Evolutionary conservation across 2,797 vertebrate species (phyloP).

Genomic region (Euphonia xanthogaster): DNA sequence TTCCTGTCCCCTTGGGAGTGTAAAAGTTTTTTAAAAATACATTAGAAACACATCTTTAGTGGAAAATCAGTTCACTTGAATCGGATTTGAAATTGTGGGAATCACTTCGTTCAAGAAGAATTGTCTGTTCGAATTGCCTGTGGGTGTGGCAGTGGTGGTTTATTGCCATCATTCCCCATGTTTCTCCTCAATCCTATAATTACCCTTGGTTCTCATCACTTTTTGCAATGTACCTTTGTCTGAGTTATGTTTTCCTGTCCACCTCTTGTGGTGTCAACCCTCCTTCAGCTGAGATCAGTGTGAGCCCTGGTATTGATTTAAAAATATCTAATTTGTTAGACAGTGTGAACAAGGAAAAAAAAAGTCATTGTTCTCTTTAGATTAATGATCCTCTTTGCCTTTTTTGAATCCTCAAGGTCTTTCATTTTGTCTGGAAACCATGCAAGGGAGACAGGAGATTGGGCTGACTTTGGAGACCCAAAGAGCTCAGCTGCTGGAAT

Average conservation of each 20-base stretch:
- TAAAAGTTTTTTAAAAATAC: neutral
- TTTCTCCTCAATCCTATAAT: neutral
- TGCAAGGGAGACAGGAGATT: neutral
- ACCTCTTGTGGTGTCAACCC: neutral
- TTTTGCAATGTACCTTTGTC: neutral
- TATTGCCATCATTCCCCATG: neutral
- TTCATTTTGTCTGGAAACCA: neutral
- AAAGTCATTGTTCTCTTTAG: neutral
- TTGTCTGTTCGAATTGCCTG: neutral
- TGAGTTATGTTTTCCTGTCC: neutral
- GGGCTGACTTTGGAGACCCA: neutral
- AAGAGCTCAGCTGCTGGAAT: neutral
- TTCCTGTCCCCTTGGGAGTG: neutral
- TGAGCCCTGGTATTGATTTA: neutral
- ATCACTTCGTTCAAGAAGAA: neutral
- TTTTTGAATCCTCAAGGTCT: neutral
- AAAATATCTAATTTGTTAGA: neutral
- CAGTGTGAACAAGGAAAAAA: neutral
- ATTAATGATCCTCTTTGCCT: neutral
- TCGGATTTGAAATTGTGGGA: neutral
- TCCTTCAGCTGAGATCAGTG: neutral
- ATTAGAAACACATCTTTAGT: neutral
- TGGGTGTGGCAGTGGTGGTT: neutral
- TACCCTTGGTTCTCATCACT: neutral
- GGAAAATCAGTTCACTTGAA: neutral